Base-by-base conservation (phyloP, 2,888 invertebrate species). In the Temnothorax rugatulus region DNA sequence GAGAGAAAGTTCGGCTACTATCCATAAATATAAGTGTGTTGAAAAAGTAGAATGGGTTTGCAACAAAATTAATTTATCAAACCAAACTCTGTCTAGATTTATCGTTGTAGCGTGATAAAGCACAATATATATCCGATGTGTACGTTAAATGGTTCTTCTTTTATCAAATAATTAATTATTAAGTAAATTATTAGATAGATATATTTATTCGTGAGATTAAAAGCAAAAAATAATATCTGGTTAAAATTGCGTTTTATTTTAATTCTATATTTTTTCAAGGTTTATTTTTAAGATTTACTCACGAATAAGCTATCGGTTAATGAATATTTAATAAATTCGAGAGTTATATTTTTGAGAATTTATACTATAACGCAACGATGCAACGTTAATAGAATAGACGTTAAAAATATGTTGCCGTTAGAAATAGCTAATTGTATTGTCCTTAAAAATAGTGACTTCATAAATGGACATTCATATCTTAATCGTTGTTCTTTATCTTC, bases 401-500 rank as follows among this genome's bases (percentile, higher is more conserved):
- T 63, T 47, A 29, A 68, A 41, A 61, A 18, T 54, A 13, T n/a
- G 50, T 71, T 71, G 15, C 21, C 21, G 9, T 21, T 52, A 34
- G 9, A 50, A n/a, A 34, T 13, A 29, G 3, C 3, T 66, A 71
- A 71, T 38, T 54, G 9, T 18, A 54, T 38, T 54, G 73, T 73
- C 47, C 9, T 66, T 73, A 73, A 57, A 71, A 25, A 15, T 4
- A 34, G 9, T 34, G 38, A 21, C 15, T 29, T 1, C 44, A 9
- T 29, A 73, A 73, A 4, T 54, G 5, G 57, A 73, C 25, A 41
- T 15, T 73, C 18, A 29, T 68, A 47, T 18, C 47, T 47, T 68
- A 50, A 73, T 57, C 2, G 21, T 11, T 57, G 1, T 73, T 73
- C 5, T 38, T 73, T 73, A 73, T 73, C 59, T 38, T 54, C 4